Conservation (phyloP, 2,888 invertebrate species). For the Leptura quadrifasciata region DNA sequence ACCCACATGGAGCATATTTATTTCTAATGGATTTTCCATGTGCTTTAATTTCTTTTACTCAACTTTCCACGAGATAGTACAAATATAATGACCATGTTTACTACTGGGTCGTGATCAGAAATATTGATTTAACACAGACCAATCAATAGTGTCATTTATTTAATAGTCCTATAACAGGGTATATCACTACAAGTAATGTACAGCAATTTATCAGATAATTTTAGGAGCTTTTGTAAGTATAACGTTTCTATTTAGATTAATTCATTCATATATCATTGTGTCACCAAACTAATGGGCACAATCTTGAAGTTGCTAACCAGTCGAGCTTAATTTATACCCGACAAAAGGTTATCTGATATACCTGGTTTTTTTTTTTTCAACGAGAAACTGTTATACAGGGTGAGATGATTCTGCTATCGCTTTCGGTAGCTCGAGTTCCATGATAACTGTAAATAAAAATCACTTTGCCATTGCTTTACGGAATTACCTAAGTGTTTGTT, state of each 20-base stretch:
- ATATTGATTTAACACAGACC: not conserved
- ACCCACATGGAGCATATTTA: too few relatives aligned
- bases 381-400: too few relatives aligned
- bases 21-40: not conserved
- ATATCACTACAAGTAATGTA: not conserved
- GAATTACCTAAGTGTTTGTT: too few relatives aligned
- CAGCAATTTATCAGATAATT: not conserved
- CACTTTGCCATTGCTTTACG: too few relatives aligned
- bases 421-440: too few relatives aligned
- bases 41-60: not conserved
- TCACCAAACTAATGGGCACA: not conserved
- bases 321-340: not conserved
- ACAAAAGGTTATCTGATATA: not conserved
- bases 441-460: too few relatives aligned
- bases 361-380: not conserved
- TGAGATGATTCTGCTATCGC: too few relatives aligned
- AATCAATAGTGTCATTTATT: slow-evolving; percentile 3
- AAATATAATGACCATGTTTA: not conserved
- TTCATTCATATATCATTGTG: not conserved
- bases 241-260: slow-evolving; percentile 3
- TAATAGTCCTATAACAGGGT: not conserved
- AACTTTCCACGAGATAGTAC: not conserved
- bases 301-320: not conserved
- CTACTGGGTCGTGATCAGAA: not conserved
- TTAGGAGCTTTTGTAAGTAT: not conserved